phyloP scores from a whole-genome alignment of 2,888 invertebrate species.

The Drosophila diplacantha region DNA sequence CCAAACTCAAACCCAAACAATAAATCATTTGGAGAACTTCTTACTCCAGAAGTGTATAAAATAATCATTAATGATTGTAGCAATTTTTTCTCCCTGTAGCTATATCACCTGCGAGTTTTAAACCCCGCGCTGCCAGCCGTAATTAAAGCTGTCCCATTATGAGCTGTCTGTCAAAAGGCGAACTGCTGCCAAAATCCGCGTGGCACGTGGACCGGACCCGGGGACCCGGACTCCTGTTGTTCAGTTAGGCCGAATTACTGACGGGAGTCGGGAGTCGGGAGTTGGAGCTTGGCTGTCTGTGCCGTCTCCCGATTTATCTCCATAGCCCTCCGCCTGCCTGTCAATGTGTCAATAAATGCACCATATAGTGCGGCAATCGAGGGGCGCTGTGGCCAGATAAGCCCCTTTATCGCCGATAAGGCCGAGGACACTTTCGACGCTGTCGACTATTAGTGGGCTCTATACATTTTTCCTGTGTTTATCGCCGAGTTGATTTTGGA shows the following conservation, averaged over 20 bases:
- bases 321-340: slow-evolving; percentile 65
- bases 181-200: slow-evolving; percentile 53
- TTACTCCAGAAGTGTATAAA: too few species aligned
- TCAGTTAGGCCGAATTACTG: slow-evolving; percentile 54
- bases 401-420: slow-evolving; percentile 43
- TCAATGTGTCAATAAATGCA: slow-evolving; percentile 70
- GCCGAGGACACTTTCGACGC: slow-evolving; percentile 44
- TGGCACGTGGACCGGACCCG: slow-evolving; percentile 48
- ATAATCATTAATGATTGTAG: background rate
- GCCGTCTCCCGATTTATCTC: slow-evolving; percentile 64
- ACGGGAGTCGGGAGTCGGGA: slow-evolving; percentile 55
- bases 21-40: too few species aligned
- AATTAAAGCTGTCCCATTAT: slow-evolving; percentile 56
- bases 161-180: slow-evolving; percentile 43
- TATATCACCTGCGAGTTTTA: slow-evolving; percentile 34
- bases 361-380: slow-evolving; percentile 47
- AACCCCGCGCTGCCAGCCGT: slow-evolving; percentile 39
- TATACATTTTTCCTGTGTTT: slow-evolving; percentile 49
- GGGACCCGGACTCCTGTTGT: slow-evolving; percentile 5
- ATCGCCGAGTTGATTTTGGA: slow-evolving; percentile 66
- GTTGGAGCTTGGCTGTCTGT: slow-evolving; percentile 35
- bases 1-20: too few species aligned
- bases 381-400: slow-evolving; percentile 18
- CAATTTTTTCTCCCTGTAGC: background rate
- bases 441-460: slow-evolving; percentile 56